A percentile compares a stretch with the other conserved stretches of the same genome.
These are phyloP conservation scores for Lindbergichthys nudifrons DNA, from an alignment of 2,797 vertebrate genomes.

Conservation along the genomic window DNA sequence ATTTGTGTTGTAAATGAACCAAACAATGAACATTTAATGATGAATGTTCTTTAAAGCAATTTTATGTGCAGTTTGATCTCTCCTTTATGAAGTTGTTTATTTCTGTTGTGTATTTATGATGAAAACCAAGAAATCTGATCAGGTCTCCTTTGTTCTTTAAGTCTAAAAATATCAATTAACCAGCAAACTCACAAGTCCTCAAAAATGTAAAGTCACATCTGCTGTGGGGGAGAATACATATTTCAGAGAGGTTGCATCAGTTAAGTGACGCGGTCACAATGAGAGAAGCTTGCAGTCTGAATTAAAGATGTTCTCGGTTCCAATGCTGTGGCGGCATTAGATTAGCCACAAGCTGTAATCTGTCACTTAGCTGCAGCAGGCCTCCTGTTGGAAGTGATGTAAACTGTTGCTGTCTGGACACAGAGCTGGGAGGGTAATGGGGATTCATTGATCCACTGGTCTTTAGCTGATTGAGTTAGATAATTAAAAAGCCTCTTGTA, in stretches of 20 bases:
- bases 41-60: background rate
- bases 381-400: slow-evolving; percentile 82
- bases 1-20: background rate
- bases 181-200: slow-evolving; percentile 27
- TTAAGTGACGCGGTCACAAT: slow-evolving; percentile 79
- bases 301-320: slow-evolving; percentile 85
- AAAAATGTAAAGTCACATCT: slow-evolving; percentile 58
- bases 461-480: slow-evolving; percentile 90
- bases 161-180: slow-evolving; percentile 20
- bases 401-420: slow-evolving; percentile 80
- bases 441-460: slow-evolving; percentile 87
- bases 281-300: slow-evolving; percentile 80
- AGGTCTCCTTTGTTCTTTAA: slow-evolving; percentile 7
- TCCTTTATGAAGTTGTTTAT: background rate
- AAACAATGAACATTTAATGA: background rate
- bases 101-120: background rate
- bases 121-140: background rate
- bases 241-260: slow-evolving; percentile 78
- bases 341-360: slow-evolving; percentile 87
- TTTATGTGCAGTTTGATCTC: background rate
- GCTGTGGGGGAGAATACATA: slow-evolving; percentile 76
- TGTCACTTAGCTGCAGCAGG: slow-evolving; percentile 84
- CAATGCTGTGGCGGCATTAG: slow-evolving; percentile 82
- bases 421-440: slow-evolving; percentile 83
- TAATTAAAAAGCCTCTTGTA: slow-evolving; percentile 90